Evolutionary conservation across 2,113 vertebrate genomes (phyloP), one percentile per base, ranked within the genome.

Genomic region (Halcyon malimbica): DNA sequence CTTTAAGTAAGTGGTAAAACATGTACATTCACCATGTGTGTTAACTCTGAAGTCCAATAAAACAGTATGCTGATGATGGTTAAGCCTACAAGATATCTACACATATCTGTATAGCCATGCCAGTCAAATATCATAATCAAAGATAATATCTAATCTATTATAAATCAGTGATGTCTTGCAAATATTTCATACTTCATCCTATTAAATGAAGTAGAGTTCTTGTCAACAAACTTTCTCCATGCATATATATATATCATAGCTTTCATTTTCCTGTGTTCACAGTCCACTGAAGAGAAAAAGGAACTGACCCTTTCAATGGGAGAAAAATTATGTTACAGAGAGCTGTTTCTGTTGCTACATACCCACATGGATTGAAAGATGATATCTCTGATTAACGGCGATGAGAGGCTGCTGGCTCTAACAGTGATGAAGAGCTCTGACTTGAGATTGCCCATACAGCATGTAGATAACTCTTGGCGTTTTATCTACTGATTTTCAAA

Each of bases 401-500:
- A 68, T 60, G 51, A 83, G 18, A 28, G 25, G 25, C 37, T 89
- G 5, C 41, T 89, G 46, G 19, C 23, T 94, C 17, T 94, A 39
- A 68, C 20, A 53, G 12, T 3, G 6, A 62, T 44, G 50, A 92
- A 74, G 63, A 60, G 29, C 88, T 92, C 56, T 90, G 82, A 64
- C 39, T 70, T 1, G 1, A 83, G 51, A 87, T 63, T 74, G 17
- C 25, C 64, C 25, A 20, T 70, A 42, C 11, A 74, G 42, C 31
- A 19, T 28, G 16, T 46, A 78, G 64, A 70, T 56, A 75, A 56
- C 86, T 87, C 33, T 60, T 89, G 42, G 15, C 48, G 59, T 64
- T 95, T 95, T 92, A 53, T 68, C 46, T 83, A 64, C 41, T 48
- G 37, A 67, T 88, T 83, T 86, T 25, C 11, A 23, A 83, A 69